These are phyloP conservation scores for Lycia hirtaria DNA, from an alignment of 2,888 invertebrate species.

Conservation along the genomic window DNA sequence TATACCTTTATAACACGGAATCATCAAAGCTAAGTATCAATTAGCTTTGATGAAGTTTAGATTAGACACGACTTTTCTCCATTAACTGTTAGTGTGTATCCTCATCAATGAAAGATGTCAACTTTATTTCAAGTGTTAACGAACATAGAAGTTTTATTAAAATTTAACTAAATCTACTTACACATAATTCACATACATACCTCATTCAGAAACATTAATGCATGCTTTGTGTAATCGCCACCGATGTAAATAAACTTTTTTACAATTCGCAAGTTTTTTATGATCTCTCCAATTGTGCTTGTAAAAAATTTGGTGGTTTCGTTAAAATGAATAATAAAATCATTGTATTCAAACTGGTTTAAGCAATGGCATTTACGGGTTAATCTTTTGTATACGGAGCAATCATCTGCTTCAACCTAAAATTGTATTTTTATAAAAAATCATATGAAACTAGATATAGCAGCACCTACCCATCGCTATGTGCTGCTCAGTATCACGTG, in stretches of 20 bases:
- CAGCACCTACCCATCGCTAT: too few relatives aligned
- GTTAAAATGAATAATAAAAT: slow-evolving; percentile 75
- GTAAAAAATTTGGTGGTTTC: slow-evolving; percentile 67
- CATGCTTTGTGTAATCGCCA: slow-evolving; percentile 64
- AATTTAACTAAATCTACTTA: not conserved
- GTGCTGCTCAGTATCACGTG: too few relatives aligned
- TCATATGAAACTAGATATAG: not conserved
- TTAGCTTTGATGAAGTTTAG: too few relatives aligned
- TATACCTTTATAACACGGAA: too few relatives aligned
- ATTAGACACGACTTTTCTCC: too few relatives aligned
- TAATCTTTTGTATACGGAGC: slow-evolving; percentile 71
- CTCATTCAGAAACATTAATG: slow-evolving; percentile 72
- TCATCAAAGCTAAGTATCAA: too few relatives aligned
- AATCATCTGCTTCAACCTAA: slow-evolving; percentile 68
- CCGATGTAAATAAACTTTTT: slow-evolving; percentile 78
- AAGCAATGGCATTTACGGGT: slow-evolving; percentile 73
- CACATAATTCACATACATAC: slow-evolving; percentile 45
- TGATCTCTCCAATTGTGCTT: slow-evolving; percentile 68
- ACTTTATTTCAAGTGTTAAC: too few relatives aligned
- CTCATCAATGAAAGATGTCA: too few relatives aligned
- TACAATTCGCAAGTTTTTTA: slow-evolving; percentile 72
- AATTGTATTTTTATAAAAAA: slow-evolving; percentile 22
- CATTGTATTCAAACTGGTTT: slow-evolving; percentile 67
- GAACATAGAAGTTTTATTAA: not conserved
- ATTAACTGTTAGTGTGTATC: too few relatives aligned